These are phyloP conservation scores for Clinocottus analis DNA, from an alignment of 2,113 vertebrate genomes.

Conservation along the genomic window DNA sequence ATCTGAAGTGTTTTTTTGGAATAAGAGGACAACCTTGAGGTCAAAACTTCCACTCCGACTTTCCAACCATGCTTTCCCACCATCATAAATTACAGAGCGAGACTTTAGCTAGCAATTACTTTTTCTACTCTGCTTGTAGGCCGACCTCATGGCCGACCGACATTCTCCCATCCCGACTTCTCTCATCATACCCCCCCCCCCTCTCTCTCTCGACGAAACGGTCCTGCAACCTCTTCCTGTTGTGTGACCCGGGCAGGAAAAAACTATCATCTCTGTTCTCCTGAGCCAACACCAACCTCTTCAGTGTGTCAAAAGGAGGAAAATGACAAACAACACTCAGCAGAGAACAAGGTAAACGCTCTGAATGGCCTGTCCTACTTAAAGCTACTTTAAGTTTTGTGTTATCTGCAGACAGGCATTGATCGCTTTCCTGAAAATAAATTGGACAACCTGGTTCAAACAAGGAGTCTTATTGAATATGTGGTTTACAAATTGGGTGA, in stretches of 20 bases:
- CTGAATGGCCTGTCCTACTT: slow-evolving; percentile 36
- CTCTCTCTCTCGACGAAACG: slow-evolving; percentile 41
- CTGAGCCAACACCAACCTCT: slow-evolving; percentile 29
- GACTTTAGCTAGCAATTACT: slow-evolving; percentile 71
- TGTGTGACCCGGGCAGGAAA: background rate
- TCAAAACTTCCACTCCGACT: slow-evolving; percentile 62
- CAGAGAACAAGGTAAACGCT: slow-evolving; percentile 28
- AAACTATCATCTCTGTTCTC: slow-evolving; percentile 15
- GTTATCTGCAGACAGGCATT: slow-evolving; percentile 40
- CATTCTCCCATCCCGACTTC: slow-evolving; percentile 42
- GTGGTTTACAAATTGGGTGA: slow-evolving; percentile 44
- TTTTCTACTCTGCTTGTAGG: slow-evolving; percentile 58
- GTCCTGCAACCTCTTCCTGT: slow-evolving; percentile 12
- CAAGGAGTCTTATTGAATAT: slow-evolving; percentile 30
- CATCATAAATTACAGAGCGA: slow-evolving; percentile 73
- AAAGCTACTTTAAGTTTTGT: slow-evolving; percentile 30
- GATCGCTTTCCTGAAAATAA: slow-evolving; percentile 52
- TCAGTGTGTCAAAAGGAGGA: slow-evolving; percentile 31
- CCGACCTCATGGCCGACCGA: slow-evolving; percentile 58
- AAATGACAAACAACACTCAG: slow-evolving; percentile 54
- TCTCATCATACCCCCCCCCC: slow-evolving; percentile 38
- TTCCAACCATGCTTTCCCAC: slow-evolving; percentile 66
- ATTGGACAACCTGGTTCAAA: slow-evolving; percentile 34
- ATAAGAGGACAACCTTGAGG: slow-evolving; percentile 68
- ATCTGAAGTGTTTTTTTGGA: slow-evolving; percentile 63